These are phyloP conservation scores for Conus betulinus DNA, from an alignment of 1,140 invertebrate species.

Conservation along the genomic window DNA sequence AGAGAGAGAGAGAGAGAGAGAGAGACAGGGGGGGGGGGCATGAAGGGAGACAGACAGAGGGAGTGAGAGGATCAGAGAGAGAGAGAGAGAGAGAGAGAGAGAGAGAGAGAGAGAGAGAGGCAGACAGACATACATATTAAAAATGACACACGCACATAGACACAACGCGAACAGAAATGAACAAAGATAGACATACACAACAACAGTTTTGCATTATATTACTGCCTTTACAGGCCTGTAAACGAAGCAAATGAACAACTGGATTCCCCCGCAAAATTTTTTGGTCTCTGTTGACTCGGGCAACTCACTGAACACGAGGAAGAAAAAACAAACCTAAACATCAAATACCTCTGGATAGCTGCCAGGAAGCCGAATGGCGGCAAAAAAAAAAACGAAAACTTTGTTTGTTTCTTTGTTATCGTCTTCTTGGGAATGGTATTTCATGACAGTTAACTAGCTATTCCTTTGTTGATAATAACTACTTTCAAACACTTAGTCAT, in stretches of 20 bases:
- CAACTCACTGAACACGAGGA: neutral
- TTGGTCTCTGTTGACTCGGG: neutral
- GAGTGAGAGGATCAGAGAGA: no score
- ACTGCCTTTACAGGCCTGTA: neutral
- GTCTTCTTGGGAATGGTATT: no score
- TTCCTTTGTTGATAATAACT: no score
- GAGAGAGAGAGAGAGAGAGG: conserved; percentile 1
- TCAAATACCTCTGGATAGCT: neutral
- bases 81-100: neutral
- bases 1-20: neutral
- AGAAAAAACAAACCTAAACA: neutral
- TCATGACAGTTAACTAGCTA: no score
- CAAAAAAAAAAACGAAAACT: no score
- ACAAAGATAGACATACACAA: neutral
- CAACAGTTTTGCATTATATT: neutral
- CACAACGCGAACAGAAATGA: neutral
- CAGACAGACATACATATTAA: no score
- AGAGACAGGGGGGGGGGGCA: neutral
- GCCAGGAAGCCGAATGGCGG: neutral
- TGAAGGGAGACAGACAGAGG: no score
- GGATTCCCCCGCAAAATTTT: neutral
- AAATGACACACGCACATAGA: neutral
- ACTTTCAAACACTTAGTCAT: no score
- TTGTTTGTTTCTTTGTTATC: no score
- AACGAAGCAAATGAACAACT: neutral